phyloP scores from a whole-genome alignment of 2,797 vertebrate genomes.

The Nyctibius grandis region DNA sequence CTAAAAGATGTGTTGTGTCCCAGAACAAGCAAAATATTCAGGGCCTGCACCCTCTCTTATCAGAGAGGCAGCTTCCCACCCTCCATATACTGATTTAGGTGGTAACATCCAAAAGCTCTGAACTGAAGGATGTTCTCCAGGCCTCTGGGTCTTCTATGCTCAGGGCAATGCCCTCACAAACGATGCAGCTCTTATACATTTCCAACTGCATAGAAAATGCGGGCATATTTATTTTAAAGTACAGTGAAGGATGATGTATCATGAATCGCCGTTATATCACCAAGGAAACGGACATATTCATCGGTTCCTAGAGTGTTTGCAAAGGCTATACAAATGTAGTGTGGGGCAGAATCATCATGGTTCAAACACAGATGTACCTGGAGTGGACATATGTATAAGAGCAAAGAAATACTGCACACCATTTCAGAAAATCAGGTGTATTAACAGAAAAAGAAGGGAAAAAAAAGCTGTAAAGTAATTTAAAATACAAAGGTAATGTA shows the following conservation, averaged over 20 bases:
- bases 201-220: not conserved
- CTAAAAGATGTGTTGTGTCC: not conserved
- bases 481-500: constrained; percentile 7
- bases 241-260: not conserved
- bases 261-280: not conserved
- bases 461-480: not conserved
- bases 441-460: not conserved
- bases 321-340: not conserved
- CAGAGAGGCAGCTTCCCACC: not conserved
- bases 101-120: not conserved
- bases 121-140: not conserved
- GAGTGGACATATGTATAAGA: not conserved
- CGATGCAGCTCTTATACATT: rapidly evolving
- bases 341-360: rapidly evolving
- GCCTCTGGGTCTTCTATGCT: not conserved
- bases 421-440: not conserved
- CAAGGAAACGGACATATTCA: not conserved
- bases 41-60: not conserved
- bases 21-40: not conserved
- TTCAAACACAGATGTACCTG: not conserved
- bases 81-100: not conserved
- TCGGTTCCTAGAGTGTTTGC: not conserved
- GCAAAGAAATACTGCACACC: not conserved
- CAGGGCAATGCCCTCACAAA: not conserved
- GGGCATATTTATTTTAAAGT: not conserved